Base-by-base conservation (phyloP, 2,888 invertebrate genomes). In the Drosophila mulleri region DNA sequence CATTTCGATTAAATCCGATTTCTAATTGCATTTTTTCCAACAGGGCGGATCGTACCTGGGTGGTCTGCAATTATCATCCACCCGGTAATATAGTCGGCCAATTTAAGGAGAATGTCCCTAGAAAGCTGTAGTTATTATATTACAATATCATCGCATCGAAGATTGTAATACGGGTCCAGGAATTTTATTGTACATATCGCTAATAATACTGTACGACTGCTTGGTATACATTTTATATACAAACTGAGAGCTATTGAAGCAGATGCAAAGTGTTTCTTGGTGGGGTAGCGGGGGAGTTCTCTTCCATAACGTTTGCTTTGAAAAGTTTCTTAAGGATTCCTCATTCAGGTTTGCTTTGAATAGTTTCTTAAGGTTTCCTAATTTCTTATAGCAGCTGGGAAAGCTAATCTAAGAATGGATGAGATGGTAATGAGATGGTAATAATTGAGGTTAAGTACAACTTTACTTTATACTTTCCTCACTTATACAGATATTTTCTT, bases 31-130 rank as follows among this genome's bases (percentile, higher is more conserved):
- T 47, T 23, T 6, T 16, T 0, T 45, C 29, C 76, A 62, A 14
- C 26, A 35, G 96, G 95, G 90, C 94, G 96, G 77, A 97, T 96
- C 91, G 75, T 2, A 88, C 88, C 14, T 92, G 83, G 84, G 97
- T 98, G 0, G 98, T 98, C 1, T 97, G 96, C 41, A 97, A 98
- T 92, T 98, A 98, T 92, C 95, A 95, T 83, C 98, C 98, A 0
- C 96, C 98, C 0, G 98, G 98, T 3, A 98, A 98, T 92, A 95
- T 96, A 78, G 94, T 96, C 48, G 96, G 96, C 2, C 95, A 95
- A 85, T 97, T 96, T 88, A 93, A 94, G 18, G 94, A 94, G 32
- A 97, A 97, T 91, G 97, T 97, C 14, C 95, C 94, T 0, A 67
- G 18, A n/a, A 88, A 88, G 62, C 5, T 64, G 8, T 48, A 47